Evolutionary conservation across 2,888 invertebrate genomes (phyloP).

Genomic region (Halictus quadricinctus): DNA sequence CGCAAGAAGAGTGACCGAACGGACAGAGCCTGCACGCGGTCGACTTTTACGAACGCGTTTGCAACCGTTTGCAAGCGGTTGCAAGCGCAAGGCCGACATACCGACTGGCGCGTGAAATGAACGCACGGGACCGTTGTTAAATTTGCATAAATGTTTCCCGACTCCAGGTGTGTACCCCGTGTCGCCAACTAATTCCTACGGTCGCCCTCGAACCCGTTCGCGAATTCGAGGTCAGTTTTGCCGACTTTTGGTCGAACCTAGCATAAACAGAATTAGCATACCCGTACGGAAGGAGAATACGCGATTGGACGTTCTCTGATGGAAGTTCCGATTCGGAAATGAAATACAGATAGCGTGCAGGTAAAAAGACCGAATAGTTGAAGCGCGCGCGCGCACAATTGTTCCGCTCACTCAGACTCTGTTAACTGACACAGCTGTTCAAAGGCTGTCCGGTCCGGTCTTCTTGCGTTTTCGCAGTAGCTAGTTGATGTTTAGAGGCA

Average conservation of each 20-base stretch:
- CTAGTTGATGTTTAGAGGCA: conserved; percentile 81
- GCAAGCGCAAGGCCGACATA: conserved; percentile 31
- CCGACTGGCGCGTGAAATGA: background rate
- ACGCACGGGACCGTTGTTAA: background rate
- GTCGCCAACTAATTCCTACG: background rate
- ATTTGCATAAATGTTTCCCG: conserved; percentile 37
- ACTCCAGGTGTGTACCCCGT: background rate
- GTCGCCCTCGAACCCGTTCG: background rate
- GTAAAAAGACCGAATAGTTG: conserved; percentile 9
- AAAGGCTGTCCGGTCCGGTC: conserved; percentile 45
- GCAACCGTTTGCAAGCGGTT: background rate
- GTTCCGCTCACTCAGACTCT: conserved; percentile 25
- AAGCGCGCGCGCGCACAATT: conserved; percentile 12
- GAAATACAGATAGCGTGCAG: conserved; percentile 6
- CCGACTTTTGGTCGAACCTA: background rate
- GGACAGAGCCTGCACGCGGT: background rate
- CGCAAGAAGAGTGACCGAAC: background rate
- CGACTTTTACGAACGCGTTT: background rate
- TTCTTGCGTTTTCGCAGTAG: conserved; percentile 72
- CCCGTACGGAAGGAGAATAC: background rate
- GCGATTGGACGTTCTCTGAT: background rate
- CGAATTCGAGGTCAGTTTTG: background rate
- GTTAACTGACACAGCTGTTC: conserved; percentile 32
- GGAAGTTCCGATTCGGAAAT: background rate
- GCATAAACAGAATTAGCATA: background rate